A percentile compares a stretch with the other conserved stretches of the same genome.
Conservation (phyloP, 92 coral and sea anemone species). For the Hydrozoanthus gracilis region DNA sequence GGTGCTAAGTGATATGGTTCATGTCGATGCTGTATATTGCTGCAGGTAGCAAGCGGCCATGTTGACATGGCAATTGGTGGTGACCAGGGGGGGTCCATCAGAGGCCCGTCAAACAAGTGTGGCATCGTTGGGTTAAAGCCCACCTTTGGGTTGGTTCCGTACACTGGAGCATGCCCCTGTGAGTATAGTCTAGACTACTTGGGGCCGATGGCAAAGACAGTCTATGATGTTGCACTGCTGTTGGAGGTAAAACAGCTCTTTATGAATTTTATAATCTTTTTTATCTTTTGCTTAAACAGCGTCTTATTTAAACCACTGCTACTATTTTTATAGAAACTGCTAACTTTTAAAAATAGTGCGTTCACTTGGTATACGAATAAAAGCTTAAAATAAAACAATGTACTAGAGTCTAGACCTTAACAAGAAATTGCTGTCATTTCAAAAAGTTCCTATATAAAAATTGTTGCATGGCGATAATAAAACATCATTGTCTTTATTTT, state of each 20-base stretch:
- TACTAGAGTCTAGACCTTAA: too few species aligned
- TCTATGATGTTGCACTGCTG: constrained; percentile 64
- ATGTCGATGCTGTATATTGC: too few species aligned
- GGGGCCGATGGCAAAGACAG: constrained; percentile 79
- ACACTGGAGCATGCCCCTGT: constrained; percentile 61
- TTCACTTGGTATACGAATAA: too few species aligned
- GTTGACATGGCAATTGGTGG: too few species aligned
- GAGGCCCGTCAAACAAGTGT: constrained; percentile 70
- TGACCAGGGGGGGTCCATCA: constrained; percentile 36
- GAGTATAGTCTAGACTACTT: constrained; percentile 65
- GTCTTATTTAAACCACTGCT: too few species aligned
- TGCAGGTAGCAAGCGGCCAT: too few species aligned
- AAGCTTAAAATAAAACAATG: too few species aligned
- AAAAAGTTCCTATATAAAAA: neutral
- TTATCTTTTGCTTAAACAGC: too few species aligned
- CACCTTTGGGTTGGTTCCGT: constrained; percentile 72
- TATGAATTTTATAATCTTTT: neutral
- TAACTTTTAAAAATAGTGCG: too few species aligned
- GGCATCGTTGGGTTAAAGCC: constrained; percentile 84
- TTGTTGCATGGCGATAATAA: too few species aligned
- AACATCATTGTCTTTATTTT: too few species aligned
- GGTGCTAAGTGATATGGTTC: neutral
- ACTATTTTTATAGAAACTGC: too few species aligned
- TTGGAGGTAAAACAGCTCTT: constrained; percentile 55
- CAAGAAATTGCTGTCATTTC: neutral